A percentile compares a stretch with the other conserved stretches of the same genome.
These are phyloP conservation scores for Isoperla grammatica DNA, from an alignment of 2,888 invertebrate species.

Conservation along the genomic window DNA sequence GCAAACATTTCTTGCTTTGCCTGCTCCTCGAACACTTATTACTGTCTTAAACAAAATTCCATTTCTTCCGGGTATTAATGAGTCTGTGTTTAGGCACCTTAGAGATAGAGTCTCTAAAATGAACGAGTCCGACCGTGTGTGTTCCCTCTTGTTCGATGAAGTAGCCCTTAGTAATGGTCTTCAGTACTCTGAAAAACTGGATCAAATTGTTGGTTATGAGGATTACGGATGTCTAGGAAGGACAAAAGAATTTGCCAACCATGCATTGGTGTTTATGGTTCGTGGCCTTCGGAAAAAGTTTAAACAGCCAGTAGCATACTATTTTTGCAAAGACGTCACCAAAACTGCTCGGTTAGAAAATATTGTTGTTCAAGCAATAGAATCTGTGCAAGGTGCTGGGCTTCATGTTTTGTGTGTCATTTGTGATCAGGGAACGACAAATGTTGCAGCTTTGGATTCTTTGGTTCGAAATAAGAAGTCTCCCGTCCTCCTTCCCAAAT, in stretches of 20 bases:
- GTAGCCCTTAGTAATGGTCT: slow-evolving; percentile 7
- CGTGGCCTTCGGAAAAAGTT: slow-evolving; percentile 21
- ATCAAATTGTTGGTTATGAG: slow-evolving; percentile 23
- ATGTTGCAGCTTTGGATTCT: slow-evolving; percentile 5
- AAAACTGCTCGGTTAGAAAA: slow-evolving; percentile 5
- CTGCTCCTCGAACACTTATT: slow-evolving; percentile 16
- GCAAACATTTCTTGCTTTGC: slow-evolving; percentile 15
- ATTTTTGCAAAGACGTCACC: slow-evolving; percentile 20
- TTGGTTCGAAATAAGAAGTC: background rate
- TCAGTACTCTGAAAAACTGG: background rate
- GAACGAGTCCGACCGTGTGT: slow-evolving; percentile 1
- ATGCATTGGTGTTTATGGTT: slow-evolving; percentile 26
- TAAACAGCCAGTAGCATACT: slow-evolving; percentile 22
- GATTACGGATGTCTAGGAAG: slow-evolving; percentile 20
- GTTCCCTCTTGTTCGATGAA: slow-evolving; percentile 21
- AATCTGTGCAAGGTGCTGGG: slow-evolving; percentile 11
- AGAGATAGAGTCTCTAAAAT: slow-evolving; percentile 7
- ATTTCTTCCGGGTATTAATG: slow-evolving; percentile 19
- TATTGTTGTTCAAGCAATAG: slow-evolving; percentile 17
- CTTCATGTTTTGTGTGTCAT: slow-evolving; percentile 17
- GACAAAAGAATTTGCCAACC: slow-evolving; percentile 19
- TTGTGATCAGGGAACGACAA: slow-evolving; percentile 22
- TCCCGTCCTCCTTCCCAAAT: background rate
- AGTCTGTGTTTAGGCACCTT: slow-evolving; percentile 1
- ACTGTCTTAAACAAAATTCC: slow-evolving; percentile 11